Evolutionary conservation across 2,888 invertebrate species (phyloP), one percentile per base, ranked within the genome.

Genomic region (Hetaerina titia): DNA sequence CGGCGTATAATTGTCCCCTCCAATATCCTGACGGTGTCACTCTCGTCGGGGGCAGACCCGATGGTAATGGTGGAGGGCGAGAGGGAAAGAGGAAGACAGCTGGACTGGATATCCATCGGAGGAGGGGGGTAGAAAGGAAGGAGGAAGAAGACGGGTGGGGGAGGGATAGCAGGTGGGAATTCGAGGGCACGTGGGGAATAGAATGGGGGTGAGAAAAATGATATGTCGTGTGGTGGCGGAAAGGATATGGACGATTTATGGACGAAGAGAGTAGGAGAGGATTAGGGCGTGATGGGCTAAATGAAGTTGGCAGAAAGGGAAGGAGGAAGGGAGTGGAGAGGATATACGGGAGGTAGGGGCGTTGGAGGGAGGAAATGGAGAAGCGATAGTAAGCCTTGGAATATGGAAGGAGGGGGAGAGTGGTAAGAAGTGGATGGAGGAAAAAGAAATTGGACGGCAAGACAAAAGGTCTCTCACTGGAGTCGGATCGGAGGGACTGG

Each of bases 201-300:
- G 89, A 89, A 31, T 90, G 19, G 31, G 57, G 63, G 57, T 25
- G 5, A n/a, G 58, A 90, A 90, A 19, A 87, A 87, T 15, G 45
- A 87, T 13, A 87, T 81, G 11, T 19, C 69, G 69, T 69, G 17
- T 45, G 87, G 87, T 31, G 87, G 45, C 87, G 45, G 25, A 31
- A 87, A 63, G n/a, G 90, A 17, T 60, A 90, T 63, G 90, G 63
- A 90, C 63, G 31, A 81, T 81, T 81, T 81, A 81, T 81, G 81
- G 81, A 81, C n/a, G 81, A 15, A 31, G 13, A 31, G 25, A 81
- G 81, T 25, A 81, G 9, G 22, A 81, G 25, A 31, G 81, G 81
- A 81, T 81, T 31, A n/a, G 81, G 69, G n/a, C 9, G 81, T 31
- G 25, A 81, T 81, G 45, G 45, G 45, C 45, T 45, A 45, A 45